A percentile compares a stretch with the other conserved stretches of the same genome.
Evolutionary conservation across 2,797 vertebrate genomes (phyloP).

Genomic region (Ptychobarbus kaznakovi): DNA sequence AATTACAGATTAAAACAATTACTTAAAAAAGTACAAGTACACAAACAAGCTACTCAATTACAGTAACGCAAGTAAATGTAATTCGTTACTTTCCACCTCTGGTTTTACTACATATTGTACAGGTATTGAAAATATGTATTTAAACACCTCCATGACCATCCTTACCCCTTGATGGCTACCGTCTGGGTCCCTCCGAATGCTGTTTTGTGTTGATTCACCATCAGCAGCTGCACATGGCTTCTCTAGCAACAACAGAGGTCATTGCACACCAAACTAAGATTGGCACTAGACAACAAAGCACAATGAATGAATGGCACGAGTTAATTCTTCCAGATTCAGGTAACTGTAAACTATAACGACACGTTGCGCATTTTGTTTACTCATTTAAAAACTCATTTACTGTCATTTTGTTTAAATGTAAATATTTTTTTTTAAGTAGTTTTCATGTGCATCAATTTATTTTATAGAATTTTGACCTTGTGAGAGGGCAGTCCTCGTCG

Average conservation of each 20-base stretch:
- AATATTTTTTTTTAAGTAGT: not conserved
- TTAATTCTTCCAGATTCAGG: conserved; percentile 20
- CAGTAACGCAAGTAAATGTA: too few relatives aligned
- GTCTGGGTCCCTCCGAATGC: not conserved
- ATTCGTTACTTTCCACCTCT: too few relatives aligned
- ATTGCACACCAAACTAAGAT: not conserved
- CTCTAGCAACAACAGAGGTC: not conserved
- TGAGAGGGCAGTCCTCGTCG: conserved; percentile 11
- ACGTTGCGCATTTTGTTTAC: not conserved
- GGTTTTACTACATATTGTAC: not conserved
- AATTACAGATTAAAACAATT: too few relatives aligned
- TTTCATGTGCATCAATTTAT: not conserved
- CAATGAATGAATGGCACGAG: not conserved
- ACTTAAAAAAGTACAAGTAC: too few relatives aligned
- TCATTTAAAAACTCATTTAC: not conserved
- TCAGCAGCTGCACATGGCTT: not conserved
- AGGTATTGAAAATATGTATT: not conserved
- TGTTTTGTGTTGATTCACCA: not conserved
- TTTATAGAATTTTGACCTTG: conserved; percentile 23
- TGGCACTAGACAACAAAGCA: not conserved
- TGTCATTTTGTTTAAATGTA: not conserved
- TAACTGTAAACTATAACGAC: not conserved
- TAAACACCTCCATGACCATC: not conserved
- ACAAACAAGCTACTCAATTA: too few relatives aligned
- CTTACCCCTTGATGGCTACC: not conserved